Evolutionary conservation across 2,797 vertebrate species (phyloP).

Genomic region (Sebastes miniatus): DNA sequence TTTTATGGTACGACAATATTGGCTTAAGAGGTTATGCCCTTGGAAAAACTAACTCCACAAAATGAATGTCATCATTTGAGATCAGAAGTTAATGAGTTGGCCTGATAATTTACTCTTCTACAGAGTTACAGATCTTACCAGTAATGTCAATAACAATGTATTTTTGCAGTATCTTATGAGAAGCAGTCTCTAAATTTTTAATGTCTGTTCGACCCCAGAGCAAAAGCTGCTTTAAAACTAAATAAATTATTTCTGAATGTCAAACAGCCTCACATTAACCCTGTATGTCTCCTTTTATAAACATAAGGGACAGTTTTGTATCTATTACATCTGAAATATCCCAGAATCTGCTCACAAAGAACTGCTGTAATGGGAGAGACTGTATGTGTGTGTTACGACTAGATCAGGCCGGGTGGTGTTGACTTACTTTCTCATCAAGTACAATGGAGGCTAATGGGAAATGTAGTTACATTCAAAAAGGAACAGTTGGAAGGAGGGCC

Average conservation of each 20-base stretch:
- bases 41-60: neutral
- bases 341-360: constrained; percentile 15
- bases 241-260: neutral
- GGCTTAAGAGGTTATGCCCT: neutral
- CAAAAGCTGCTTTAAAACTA: neutral
- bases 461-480: constrained; percentile 6
- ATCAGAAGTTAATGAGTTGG: neutral
- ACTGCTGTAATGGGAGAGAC: constrained; percentile 64
- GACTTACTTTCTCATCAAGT: constrained; percentile 60
- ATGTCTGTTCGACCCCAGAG: neutral
- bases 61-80: neutral
- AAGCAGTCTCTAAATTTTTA: neutral
- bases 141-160: neutral
- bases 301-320: neutral
- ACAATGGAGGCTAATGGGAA: constrained; percentile 10
- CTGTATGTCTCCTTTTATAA: neutral
- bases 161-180: neutral
- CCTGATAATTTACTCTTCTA: neutral
- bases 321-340: constrained; percentile 27
- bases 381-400: constrained; percentile 48
- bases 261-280: neutral
- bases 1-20: neutral
- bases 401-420: constrained; percentile 62
- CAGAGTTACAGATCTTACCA: neutral
- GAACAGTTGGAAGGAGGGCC: neutral